Evolutionary conservation across 2,113 vertebrate genomes (phyloP).

Genomic region (Bubo bubo): DNA sequence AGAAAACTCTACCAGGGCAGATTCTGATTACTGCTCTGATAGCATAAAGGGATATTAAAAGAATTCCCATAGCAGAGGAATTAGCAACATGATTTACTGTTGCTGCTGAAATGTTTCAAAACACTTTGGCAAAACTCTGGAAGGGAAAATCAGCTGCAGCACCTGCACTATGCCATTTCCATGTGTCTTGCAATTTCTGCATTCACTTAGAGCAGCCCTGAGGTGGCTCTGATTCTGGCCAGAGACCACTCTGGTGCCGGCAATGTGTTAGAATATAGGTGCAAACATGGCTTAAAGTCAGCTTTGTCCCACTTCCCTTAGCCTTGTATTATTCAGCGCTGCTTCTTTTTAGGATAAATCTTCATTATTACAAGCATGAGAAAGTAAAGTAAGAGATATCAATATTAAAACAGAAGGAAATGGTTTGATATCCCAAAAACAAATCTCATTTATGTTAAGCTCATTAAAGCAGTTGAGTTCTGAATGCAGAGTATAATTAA

Average conservation of each 20-base stretch:
- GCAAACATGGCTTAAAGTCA: not conserved
- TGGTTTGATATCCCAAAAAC: not conserved
- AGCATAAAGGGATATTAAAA: not conserved
- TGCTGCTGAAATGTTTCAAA: not conserved
- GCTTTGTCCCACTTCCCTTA: not conserved
- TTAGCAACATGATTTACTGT: not conserved
- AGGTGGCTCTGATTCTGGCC: not conserved
- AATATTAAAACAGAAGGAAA: conserved; percentile 18
- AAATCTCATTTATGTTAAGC: conserved; percentile 61
- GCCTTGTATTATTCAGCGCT: not conserved
- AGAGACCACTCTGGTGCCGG: not conserved
- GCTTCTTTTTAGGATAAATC: not conserved
- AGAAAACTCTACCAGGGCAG: not conserved
- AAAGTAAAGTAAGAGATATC: not conserved
- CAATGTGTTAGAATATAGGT: not conserved
- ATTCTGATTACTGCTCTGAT: not conserved
- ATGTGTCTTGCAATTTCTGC: not conserved
- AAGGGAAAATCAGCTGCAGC: not conserved
- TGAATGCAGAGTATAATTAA: not conserved
- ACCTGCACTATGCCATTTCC: not conserved
- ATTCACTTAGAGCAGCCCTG: not conserved
- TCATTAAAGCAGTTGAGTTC: conserved; percentile 32
- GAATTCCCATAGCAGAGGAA: conserved; percentile 4
- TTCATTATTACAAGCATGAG: not conserved
- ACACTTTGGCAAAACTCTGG: not conserved